Conservation (phyloP, 2,113 vertebrate species). For the Pseudopodoces humilis region DNA sequence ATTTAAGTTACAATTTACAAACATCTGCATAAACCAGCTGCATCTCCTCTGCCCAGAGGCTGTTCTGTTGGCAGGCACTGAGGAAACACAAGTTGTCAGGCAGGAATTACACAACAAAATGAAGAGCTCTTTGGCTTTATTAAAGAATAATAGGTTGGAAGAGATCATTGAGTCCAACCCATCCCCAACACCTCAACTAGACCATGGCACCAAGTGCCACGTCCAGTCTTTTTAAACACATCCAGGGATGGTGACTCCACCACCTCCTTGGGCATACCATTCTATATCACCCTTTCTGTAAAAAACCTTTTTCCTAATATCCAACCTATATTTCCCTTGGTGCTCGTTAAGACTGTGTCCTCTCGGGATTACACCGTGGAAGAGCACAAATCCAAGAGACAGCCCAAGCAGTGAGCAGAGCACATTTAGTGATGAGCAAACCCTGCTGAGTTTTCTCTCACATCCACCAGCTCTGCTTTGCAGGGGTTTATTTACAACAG, state of each 20-base stretch:
- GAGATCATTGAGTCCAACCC: no score
- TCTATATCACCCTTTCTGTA: no score
- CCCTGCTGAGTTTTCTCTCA: background rate
- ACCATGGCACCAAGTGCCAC: no score
- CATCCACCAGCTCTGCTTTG: background rate
- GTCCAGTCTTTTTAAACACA: no score
- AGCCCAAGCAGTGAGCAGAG: background rate
- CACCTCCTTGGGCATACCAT: no score
- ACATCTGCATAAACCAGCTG: background rate
- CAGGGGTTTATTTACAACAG: background rate
- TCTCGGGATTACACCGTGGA: background rate
- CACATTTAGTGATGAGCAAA: background rate
- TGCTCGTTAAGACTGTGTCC: no score
- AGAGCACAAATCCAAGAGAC: background rate
- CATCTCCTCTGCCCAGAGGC: background rate
- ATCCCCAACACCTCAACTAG: no score
- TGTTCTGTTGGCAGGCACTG: background rate
- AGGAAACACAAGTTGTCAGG: background rate
- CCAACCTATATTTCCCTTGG: no score
- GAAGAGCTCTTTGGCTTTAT: background rate
- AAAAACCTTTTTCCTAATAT: no score
- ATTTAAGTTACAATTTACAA: background rate
- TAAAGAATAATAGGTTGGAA: no score
- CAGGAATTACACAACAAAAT: background rate
- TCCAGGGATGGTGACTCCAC: no score